Base-by-base conservation (phyloP, 1,140 invertebrate genomes). In the Bombus affinis region DNA sequence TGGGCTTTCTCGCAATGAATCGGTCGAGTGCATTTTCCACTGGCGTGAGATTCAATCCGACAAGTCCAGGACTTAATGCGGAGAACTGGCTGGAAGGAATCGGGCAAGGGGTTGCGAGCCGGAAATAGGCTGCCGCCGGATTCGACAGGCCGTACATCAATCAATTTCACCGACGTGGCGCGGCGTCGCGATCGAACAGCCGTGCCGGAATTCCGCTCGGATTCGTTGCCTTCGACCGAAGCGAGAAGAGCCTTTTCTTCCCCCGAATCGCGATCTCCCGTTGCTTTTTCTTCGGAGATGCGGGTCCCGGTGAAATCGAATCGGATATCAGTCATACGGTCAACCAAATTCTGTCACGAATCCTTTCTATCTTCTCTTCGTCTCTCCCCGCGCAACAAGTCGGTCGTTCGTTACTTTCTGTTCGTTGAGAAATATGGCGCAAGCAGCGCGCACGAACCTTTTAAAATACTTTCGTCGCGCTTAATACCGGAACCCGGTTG, bases 141-240 rank as follows among this genome's bases (percentile, higher is more conserved):
- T 90, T 90, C 85, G 90, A 82, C 83, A 70, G 80, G 84, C 85
- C 87, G 90, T 91, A 85, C 87, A 92, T 92, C 91, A 88, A 92
- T 92, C 90, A 90, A 92, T 92, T 92, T 92, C 88, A 91, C 70
- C 81, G 68, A n/a, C 59, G 62, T n/a, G 32, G 32, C 74, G 72
- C 76, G 81, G 72, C 76, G 81, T 80, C 86, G 74, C 83, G 83
- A 89, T 90, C 89, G 42, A 39, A 32, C 59, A 65, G 79, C 59
- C 84, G 76, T 73, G 81, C 59, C 35, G 90, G 87, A 87, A 86
- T 87, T 86, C 78, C 83, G 66, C 37, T 68, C 81, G 78, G 82
- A 76, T 62, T 77, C 83, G 71, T 76, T 80, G 84, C 32, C 76
- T 35, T 71, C 65, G 4, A 42, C 70, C n/a, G 35, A 42, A 71